A percentile compares a stretch with the other conserved stretches of the same genome.
These are phyloP conservation scores for Cranoglanis bouderius DNA, from an alignment of 2,113 vertebrate genomes.

Conservation along the genomic window DNA sequence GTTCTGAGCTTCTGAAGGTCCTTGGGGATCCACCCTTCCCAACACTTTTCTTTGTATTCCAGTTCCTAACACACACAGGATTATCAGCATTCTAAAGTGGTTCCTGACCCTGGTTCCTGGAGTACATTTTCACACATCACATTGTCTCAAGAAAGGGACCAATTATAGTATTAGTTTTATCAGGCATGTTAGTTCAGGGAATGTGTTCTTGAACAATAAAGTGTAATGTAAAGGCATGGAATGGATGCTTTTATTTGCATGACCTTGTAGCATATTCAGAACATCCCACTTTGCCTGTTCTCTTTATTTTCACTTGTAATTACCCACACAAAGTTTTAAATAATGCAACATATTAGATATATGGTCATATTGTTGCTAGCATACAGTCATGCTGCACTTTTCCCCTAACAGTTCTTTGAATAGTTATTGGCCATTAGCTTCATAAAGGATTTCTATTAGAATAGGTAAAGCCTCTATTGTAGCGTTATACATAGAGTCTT, in stretches of 20 bases:
- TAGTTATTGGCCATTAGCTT: not conserved
- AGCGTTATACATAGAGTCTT: not conserved
- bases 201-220: not conserved
- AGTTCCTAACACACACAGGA: not conserved
- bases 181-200: not conserved
- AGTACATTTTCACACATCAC: not conserved
- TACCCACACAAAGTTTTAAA: not conserved
- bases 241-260: not conserved
- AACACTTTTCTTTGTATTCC: not conserved
- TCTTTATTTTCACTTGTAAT: not conserved
- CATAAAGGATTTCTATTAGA: not conserved
- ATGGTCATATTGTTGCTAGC: not conserved
- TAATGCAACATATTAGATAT: not conserved
- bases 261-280: not conserved
- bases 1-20: not conserved
- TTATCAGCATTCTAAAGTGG: not conserved
- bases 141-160: not conserved
- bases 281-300: not conserved
- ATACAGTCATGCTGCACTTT: not conserved
- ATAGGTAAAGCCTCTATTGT: not conserved
- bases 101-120: not conserved
- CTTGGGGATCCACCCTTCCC: not conserved
- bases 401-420: not conserved
- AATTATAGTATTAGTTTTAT: not conserved
- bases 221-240: not conserved